Base-by-base conservation (phyloP, 2,888 invertebrate genomes). In the Lepas anatifera region DNA sequence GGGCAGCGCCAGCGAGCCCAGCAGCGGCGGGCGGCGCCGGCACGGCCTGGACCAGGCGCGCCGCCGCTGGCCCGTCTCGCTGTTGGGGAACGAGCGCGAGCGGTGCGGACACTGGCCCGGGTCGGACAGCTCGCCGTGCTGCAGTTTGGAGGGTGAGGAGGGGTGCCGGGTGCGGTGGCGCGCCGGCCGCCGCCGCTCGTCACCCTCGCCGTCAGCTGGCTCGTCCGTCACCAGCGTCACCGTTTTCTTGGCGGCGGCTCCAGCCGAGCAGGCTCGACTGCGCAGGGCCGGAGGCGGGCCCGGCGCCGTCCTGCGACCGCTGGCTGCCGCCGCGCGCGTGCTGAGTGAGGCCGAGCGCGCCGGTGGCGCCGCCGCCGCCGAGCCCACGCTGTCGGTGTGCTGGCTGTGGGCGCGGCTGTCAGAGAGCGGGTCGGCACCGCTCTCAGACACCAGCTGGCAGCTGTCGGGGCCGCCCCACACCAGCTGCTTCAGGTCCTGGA, bases 401-500 rank as follows among this genome's bases (percentile, higher is more conserved):
- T 25, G 43, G 25, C 64, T 64, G 64, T 64, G 25, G 39, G 37
- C 37, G n/a, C 64, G 64, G 25, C 50, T 63, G 37, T 50, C 63
- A 22, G 63, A 3, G 16, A 64, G 58, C 6, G 29, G 35, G 18
- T 67, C 50, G 25, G 37, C 67, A 16, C 37, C 68, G 29, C 39
- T 41, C 27, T 67, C 70, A 22, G 48, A 68, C 22, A 70, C 67
- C 27, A 46, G 32, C 50, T 71, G 69, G 35, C 58, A 63, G 13
- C 72, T 67, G 63, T 73, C 72, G 43, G 71, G 63, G 27, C 71
- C 69, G n/a, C 67, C 69, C 3, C 69, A 69, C 8, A 72, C 35
- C 22, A 74, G 70, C 25, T 68, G 66, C 67, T 72, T 75, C 46
- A 82, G 74, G 72, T 81, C 81, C 48, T 82, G 80, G 75, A 86